Evolutionary conservation across 2,113 vertebrate species (phyloP).

Genomic region (Bubo blakistoni): DNA sequence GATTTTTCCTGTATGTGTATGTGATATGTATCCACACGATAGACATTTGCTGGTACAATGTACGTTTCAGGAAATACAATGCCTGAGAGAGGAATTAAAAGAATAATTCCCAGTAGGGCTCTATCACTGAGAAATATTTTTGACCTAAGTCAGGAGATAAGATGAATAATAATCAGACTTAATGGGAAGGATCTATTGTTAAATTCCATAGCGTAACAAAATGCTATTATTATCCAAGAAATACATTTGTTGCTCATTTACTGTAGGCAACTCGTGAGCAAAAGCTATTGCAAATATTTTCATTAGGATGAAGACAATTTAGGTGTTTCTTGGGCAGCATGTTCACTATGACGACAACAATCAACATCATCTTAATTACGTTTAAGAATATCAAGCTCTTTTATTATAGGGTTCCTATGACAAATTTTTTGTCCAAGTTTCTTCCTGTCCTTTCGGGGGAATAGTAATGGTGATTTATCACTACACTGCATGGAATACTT

Average conservation of each 20-base stretch:
- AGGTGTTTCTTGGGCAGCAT: neutral
- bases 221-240: neutral
- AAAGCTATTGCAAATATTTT: neutral
- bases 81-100: neutral
- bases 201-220: neutral
- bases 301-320: neutral
- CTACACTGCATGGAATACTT: neutral
- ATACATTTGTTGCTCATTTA: neutral
- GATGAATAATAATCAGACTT: neutral
- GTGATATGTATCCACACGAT: neutral
- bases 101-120: neutral
- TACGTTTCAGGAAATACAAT: neutral
- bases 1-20: neutral
- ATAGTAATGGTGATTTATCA: neutral
- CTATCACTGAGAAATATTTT: neutral
- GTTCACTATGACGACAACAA: neutral
- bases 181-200: neutral
- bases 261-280: neutral
- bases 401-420: neutral
- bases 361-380: neutral
- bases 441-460: neutral
- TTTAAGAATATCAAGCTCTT: neutral
- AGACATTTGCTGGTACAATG: neutral
- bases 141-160: neutral
- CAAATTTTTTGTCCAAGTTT: neutral